These are phyloP conservation scores for Bothrops jararaca DNA, from an alignment of 2,113 vertebrate species.

Conservation along the genomic window DNA sequence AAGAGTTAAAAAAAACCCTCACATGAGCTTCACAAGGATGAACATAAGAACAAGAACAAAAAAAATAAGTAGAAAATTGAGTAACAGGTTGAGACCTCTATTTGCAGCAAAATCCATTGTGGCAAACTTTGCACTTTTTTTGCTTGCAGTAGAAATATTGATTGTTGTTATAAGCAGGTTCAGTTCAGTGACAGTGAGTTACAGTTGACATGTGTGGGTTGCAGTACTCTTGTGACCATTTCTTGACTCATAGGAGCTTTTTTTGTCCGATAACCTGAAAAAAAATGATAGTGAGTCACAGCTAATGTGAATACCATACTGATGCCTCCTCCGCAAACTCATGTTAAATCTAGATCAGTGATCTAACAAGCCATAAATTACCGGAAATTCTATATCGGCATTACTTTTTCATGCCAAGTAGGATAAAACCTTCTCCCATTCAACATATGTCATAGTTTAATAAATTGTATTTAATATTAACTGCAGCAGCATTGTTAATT, in stretches of 20 bases:
- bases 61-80: conserved; percentile 78
- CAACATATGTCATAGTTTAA: neutral
- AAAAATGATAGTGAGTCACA: neutral
- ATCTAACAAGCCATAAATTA: neutral
- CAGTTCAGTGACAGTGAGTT: neutral
- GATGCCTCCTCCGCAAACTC: neutral
- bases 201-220: neutral
- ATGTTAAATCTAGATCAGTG: neutral
- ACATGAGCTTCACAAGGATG: conserved; percentile 78
- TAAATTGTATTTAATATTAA: neutral
- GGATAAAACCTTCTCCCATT: neutral
- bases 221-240: neutral
- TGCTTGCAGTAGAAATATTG: conserved; percentile 34
- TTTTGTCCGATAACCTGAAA: conserved; percentile 12
- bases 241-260: neutral
- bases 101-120: conserved; percentile 73
- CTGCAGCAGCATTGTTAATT: neutral
- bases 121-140: conserved; percentile 33
- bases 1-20: conserved; percentile 20
- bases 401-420: neutral
- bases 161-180: conserved; percentile 17
- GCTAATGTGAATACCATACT: neutral
- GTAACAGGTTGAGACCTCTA: conserved; percentile 74
- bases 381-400: neutral
- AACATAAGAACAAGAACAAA: conserved; percentile 74